A percentile compares a stretch with the other conserved stretches of the same genome.
These are phyloP conservation scores for Acleris sparsana DNA, from an alignment of 2,888 invertebrate genomes.

Conservation along the genomic window DNA sequence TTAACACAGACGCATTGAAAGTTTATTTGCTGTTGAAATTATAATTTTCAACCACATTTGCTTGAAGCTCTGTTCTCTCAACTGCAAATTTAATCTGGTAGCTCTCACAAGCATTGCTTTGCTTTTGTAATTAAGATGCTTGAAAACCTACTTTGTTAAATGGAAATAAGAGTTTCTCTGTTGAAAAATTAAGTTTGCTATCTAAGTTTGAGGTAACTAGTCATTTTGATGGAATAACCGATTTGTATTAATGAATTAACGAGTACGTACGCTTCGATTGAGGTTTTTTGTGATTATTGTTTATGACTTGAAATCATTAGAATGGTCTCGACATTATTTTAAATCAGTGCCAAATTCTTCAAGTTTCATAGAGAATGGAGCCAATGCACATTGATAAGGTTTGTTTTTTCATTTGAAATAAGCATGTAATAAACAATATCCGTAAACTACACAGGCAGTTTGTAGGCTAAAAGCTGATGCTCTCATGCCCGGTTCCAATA, in stretches of 20 bases:
- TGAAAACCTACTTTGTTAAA: slow-evolving; percentile 8
- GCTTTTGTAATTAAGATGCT: neutral
- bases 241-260: slow-evolving; percentile 62
- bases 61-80: slow-evolving; percentile 6
- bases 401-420: no score
- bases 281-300: slow-evolving; percentile 19
- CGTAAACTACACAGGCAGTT: no score
- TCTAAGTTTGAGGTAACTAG: slow-evolving; percentile 39
- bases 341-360: no score
- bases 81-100: slow-evolving; percentile 9
- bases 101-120: neutral
- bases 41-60: slow-evolving; percentile 36
- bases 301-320: slow-evolving; percentile 3
- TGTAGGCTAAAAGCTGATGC: no score
- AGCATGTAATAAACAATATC: no score
- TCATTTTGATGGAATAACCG: slow-evolving; percentile 51
- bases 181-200: slow-evolving; percentile 16
- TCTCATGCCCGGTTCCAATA: no score
- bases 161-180: slow-evolving; percentile 15
- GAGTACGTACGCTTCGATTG: slow-evolving; percentile 46
- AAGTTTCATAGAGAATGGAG: no score
- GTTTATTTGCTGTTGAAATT: slow-evolving; percentile 38
- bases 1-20: slow-evolving; percentile 44
- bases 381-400: no score
- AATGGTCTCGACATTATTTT: no score